Conservation (phyloP, 2,113 vertebrate genomes). For the Gasterosteus nipponicus region DNA sequence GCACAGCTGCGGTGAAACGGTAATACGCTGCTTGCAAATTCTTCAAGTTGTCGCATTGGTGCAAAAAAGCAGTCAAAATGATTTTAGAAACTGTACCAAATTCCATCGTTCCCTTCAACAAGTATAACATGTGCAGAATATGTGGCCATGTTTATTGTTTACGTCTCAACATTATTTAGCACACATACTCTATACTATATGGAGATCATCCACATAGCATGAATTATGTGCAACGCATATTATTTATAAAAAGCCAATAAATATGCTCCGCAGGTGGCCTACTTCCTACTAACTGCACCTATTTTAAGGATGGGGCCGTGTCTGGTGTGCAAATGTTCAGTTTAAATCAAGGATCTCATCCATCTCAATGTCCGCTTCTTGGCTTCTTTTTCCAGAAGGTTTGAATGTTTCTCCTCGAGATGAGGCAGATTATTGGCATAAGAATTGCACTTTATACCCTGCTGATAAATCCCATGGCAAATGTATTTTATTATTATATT, state of each 20-base stretch:
- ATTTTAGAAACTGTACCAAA: background rate
- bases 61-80: background rate
- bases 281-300: constrained; percentile 1
- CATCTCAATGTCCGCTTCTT: constrained; percentile 33
- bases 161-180: background rate
- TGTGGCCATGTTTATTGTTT: background rate
- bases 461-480: constrained; percentile 30
- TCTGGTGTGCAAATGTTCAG: constrained; percentile 62
- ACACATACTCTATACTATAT: background rate
- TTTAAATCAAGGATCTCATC: constrained; percentile 59
- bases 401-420: constrained; percentile 33
- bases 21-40: background rate
- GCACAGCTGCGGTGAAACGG: background rate
- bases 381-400: constrained; percentile 54
- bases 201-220: background rate
- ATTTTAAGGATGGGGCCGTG: constrained; percentile 19
- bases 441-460: constrained; percentile 23
- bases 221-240: background rate
- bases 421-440: constrained; percentile 6
- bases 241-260: background rate
- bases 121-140: background rate
- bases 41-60: background rate
- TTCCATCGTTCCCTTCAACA: background rate
- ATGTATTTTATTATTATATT: constrained; percentile 14
- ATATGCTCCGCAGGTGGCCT: constrained; percentile 17